Evolutionary conservation across 2,113 vertebrate species (phyloP).

Genomic region (Dipodomys ordii): DNA sequence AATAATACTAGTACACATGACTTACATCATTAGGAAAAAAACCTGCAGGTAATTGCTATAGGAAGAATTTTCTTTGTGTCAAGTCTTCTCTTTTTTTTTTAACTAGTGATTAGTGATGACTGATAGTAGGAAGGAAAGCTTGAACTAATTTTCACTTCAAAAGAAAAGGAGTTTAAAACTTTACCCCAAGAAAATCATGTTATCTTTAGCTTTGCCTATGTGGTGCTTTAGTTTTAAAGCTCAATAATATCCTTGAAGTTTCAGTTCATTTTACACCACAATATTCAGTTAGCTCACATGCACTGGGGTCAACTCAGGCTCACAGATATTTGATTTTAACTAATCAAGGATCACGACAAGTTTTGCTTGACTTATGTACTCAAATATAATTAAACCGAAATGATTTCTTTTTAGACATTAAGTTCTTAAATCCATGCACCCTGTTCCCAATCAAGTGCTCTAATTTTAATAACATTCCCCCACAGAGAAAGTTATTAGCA

Average conservation of each 20-base stretch:
- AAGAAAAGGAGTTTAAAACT: neutral
- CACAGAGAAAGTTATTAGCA: slow-evolving; percentile 50
- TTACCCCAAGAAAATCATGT: neutral
- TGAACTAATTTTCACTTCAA: slow-evolving; percentile 53
- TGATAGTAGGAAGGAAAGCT: neutral
- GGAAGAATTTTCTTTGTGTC: neutral
- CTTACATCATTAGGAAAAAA: slow-evolving; percentile 16
- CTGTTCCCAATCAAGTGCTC: slow-evolving; percentile 47
- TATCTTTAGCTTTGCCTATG: neutral
- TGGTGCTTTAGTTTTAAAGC: slow-evolving; percentile 54
- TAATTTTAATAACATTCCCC: slow-evolving; percentile 46
- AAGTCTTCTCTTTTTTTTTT: neutral
- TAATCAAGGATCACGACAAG: neutral
- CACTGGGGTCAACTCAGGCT: neutral
- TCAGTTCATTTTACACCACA: slow-evolving; percentile 8
- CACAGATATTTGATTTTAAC: slow-evolving; percentile 24
- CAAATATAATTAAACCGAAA: slow-evolving; percentile 41
- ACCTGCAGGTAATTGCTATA: neutral
- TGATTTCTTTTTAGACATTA: slow-evolving; percentile 46
- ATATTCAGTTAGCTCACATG: neutral
- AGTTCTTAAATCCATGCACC: slow-evolving; percentile 4
- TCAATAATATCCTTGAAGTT: slow-evolving; percentile 19
- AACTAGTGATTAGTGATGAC: neutral
- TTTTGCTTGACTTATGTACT: slow-evolving; percentile 49
- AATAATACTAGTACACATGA: neutral